Evolutionary conservation across 2,888 invertebrate species (phyloP), one percentile per base, ranked within the genome.

Genomic region (Steinernema carpocapsae): DNA sequence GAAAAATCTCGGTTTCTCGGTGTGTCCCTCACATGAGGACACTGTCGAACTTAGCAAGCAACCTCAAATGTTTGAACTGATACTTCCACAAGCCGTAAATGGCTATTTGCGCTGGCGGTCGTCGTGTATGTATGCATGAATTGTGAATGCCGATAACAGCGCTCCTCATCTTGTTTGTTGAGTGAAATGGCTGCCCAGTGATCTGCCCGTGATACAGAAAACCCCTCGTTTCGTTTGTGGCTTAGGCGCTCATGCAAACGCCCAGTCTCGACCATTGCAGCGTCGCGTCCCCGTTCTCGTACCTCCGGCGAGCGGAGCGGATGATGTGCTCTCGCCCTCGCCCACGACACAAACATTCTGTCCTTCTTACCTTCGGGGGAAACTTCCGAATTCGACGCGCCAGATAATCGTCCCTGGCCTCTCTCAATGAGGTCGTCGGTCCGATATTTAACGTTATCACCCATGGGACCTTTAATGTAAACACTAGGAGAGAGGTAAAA

Each of bases 211-310:
- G 64, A 64, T 64, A 64, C 64, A 64, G 64, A 64, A 64, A 64
- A 64, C 64, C 64, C 64, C 64, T 64, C 64, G 4, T 64, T 10
- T 52, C 52, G 52, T 64, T 64, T 64, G 17, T 64, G 29, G 64
- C 64, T 56, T n/a, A 64, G 64, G 64, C 64, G 64, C 64, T 32
- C 64, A 64, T 64, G 64, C 64, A 64, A 64, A 64, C 64, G 64
- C 64, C 32, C 64, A 64, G 26, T 64, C 64, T 64, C 64, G 64
- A 64, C 64, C 64, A 64, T n/a, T 14, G 32, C 64, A 29, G 37
- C 29, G 64, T 64, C 64, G 64, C 64, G 64, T 64, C 64, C 64
- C 64, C 64, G 29, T 64, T 64, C 64, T 37, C 64, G 64, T 64
- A 64, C 64, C 64, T 64, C 64, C 32, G 64, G 64, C 64, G 64